Evolutionary conservation across 2,113 vertebrate genomes (phyloP).

Genomic region (Electrona antarctica): DNA sequence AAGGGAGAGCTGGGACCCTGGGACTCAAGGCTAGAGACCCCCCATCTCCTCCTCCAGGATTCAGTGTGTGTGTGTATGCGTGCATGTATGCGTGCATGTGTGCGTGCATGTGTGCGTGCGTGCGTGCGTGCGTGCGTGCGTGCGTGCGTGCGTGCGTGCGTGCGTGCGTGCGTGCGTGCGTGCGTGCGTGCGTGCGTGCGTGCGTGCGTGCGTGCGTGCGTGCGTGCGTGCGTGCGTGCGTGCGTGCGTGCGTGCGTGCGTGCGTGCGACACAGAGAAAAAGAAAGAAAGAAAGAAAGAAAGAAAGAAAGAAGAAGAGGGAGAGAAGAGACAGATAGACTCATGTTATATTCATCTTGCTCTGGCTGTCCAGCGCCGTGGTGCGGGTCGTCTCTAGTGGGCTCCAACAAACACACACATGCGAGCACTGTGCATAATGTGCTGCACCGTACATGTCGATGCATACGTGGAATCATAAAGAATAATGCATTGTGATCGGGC

Average conservation of each 20-base stretch:
- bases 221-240: too few relatives aligned
- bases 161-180: too few relatives aligned
- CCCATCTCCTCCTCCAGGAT: slow-evolving; percentile 13
- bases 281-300: neutral
- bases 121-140: too few relatives aligned
- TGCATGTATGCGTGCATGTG: too few relatives aligned
- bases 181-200: too few relatives aligned
- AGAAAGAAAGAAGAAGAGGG: slow-evolving; percentile 64
- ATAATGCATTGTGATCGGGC: neutral
- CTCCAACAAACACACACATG: slow-evolving; percentile 32
- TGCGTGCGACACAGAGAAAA: too few relatives aligned
- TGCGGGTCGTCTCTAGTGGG: slow-evolving; percentile 49
- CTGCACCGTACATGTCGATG: neutral
- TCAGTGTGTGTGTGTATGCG: too few relatives aligned
- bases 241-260: too few relatives aligned
- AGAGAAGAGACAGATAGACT: slow-evolving; percentile 65
- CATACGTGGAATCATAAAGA: neutral
- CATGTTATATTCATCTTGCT: slow-evolving; percentile 70
- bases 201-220: too few relatives aligned
- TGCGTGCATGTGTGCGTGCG: too few relatives aligned
- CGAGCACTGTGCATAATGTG: slow-evolving; percentile 2
- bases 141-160: too few relatives aligned
- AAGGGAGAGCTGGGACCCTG: slow-evolving; percentile 59
- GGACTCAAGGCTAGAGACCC: slow-evolving; percentile 60
- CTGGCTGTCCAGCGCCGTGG: slow-evolving; percentile 57